These are phyloP conservation scores for Pristionchus pacificus DNA, from an alignment of 1,140 invertebrate species.

Conservation along the genomic window DNA sequence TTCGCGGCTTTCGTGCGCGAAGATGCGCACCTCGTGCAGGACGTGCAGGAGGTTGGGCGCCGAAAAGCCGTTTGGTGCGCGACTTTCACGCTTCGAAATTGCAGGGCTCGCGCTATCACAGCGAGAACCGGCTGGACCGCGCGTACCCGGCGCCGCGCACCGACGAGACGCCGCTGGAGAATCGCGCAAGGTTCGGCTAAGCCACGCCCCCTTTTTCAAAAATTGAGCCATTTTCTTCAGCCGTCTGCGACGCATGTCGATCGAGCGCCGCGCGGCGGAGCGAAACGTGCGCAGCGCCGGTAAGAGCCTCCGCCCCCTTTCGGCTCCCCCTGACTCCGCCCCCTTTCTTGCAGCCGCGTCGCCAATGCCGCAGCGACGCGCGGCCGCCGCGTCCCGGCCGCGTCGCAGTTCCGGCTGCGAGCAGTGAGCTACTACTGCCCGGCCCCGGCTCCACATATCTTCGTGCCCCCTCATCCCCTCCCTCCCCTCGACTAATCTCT, in stretches of 20 bases:
- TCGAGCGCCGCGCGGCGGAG: neutral
- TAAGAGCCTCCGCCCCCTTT: neutral
- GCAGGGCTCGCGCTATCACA: constrained; percentile 1
- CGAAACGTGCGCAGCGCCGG: neutral
- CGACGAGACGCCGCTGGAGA: constrained; percentile 13
- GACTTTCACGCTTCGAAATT: no score
- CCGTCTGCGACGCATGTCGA: constrained; percentile 11
- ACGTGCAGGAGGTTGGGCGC: no score
- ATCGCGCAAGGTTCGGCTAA: neutral
- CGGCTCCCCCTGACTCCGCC: neutral
- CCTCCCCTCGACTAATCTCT: no score
- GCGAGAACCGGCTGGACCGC: constrained; percentile 8
- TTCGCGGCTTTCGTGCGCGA: no score
- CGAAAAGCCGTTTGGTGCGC: no score
- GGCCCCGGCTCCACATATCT: no score
- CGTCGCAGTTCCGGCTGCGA: no score
- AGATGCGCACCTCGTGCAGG: no score
- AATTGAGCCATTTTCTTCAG: neutral
- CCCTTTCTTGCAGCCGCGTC: neutral
- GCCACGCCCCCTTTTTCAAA: neutral
- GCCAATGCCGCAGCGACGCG: no score
- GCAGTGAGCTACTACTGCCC: no score
- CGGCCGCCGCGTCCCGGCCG: no score
- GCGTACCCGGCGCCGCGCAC: constrained; percentile 54
- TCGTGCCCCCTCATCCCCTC: no score